A percentile compares a stretch with the other conserved stretches of the same genome.
Evolutionary conservation across 1,140 invertebrate genomes (phyloP).

Genomic region (Mercenaria mercenaria): DNA sequence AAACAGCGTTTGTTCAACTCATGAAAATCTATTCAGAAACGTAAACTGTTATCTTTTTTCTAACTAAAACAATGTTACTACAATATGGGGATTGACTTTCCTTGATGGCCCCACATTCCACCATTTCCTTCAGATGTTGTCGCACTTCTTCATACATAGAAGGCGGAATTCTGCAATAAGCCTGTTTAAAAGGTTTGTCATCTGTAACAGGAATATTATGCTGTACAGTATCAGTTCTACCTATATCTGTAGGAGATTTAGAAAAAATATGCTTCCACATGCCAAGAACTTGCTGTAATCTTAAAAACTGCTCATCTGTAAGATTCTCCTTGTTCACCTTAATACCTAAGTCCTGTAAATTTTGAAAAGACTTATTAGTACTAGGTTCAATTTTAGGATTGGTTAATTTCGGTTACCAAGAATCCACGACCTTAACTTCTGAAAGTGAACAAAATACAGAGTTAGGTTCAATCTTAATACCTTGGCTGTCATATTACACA

Average conservation of each 20-base stretch:
- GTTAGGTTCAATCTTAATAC: neutral
- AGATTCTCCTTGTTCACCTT: neutral
- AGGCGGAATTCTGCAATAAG: slow-evolving; percentile 25
- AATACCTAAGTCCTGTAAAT: slow-evolving; percentile 15
- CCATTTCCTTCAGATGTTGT: slow-evolving; percentile 29
- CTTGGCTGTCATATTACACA: slow-evolving; percentile 12
- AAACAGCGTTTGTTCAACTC: neutral
- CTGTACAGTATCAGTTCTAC: neutral
- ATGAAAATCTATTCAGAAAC: slow-evolving; percentile 30
- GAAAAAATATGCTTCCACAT: slow-evolving; percentile 42
- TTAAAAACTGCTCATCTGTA: neutral
- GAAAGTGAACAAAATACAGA: slow-evolving; percentile 5
- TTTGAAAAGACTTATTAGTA: neutral
- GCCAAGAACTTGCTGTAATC: neutral
- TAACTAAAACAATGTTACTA: slow-evolving; percentile 24
- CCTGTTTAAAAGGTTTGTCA: neutral
- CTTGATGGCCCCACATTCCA: slow-evolving; percentile 28
- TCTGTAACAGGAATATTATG: slow-evolving; percentile 4
- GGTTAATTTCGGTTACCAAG: neutral
- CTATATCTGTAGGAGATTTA: neutral
- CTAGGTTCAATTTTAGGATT: neutral
- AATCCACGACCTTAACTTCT: no score
- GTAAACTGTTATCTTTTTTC: slow-evolving; percentile 17
- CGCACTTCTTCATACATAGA: slow-evolving; percentile 26
- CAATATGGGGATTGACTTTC: slow-evolving; percentile 14